Evolutionary conservation across 2,113 vertebrate genomes (phyloP).

Genomic region (Protobothrops flavoviridis): DNA sequence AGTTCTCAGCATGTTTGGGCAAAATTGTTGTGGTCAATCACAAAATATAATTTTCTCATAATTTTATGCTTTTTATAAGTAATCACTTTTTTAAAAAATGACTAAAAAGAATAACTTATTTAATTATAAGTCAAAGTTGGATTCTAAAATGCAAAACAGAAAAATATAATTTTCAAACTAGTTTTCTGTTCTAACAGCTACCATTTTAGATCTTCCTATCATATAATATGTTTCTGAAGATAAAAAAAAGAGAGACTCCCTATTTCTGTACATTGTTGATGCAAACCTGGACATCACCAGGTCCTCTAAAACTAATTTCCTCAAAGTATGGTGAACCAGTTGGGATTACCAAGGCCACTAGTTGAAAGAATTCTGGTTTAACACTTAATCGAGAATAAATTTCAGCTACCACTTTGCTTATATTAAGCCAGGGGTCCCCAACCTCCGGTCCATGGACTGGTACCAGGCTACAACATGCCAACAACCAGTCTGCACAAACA

Average conservation of each 20-base stretch:
- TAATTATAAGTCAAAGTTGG: neutral
- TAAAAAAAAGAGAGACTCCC: neutral
- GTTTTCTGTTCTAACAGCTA: neutral
- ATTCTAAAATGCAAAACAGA: neutral
- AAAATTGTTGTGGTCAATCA: neutral
- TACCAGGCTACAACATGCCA: too few species aligned
- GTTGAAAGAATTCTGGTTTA: neutral
- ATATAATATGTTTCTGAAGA: neutral
- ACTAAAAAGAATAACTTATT: neutral
- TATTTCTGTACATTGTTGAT: neutral
- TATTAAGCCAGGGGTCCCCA: neutral
- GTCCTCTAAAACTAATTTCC: neutral
- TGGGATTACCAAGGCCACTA: neutral
- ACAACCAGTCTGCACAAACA: too few species aligned
- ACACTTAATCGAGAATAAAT: neutral
- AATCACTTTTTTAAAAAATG: neutral
- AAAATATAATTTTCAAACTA: neutral
- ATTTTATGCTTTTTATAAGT: neutral
- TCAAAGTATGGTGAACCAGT: neutral
- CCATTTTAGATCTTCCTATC: neutral
- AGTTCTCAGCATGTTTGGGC: neutral
- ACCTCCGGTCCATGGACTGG: too few species aligned
- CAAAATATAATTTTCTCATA: neutral
- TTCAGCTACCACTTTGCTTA: neutral
- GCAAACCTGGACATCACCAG: too few species aligned